These are phyloP conservation scores for Zoanthus solanderi DNA, from an alignment of 92 coral and sea anemone genomes.

Conservation along the genomic window DNA sequence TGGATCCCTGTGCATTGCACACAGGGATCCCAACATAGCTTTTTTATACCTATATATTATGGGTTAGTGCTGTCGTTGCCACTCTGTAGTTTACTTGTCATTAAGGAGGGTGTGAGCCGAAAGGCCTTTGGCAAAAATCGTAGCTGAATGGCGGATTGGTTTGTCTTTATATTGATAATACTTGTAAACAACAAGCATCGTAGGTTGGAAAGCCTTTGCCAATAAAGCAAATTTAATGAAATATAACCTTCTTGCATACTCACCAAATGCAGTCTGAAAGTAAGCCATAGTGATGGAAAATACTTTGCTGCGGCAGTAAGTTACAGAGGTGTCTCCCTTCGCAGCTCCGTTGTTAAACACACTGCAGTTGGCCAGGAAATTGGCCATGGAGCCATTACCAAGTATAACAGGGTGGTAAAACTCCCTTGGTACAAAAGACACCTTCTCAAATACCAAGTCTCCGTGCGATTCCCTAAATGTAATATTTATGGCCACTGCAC, in stretches of 20 bases:
- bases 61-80: too few species aligned
- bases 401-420: constrained; percentile 72
- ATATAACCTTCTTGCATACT: neutral
- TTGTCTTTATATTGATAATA: too few species aligned
- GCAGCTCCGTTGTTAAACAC: constrained; percentile 56
- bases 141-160: too few species aligned
- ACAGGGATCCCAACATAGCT: too few species aligned
- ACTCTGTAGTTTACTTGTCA: too few species aligned
- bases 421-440: constrained; percentile 77
- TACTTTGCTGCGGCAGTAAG: constrained; percentile 68
- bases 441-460: constrained; percentile 54
- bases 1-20: too few species aligned
- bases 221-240: neutral
- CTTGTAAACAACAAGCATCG: too few species aligned
- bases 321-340: constrained; percentile 47
- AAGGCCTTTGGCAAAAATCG: too few species aligned
- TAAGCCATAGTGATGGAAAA: constrained; percentile 77
- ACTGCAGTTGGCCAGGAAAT: constrained; percentile 81
- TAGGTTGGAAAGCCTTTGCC: too few species aligned
- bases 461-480: constrained; percentile 48
- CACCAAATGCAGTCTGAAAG: constrained; percentile 79
- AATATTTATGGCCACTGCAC: constrained; percentile 66
- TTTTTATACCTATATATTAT: too few species aligned
- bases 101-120: too few species aligned
- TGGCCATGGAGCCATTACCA: constrained; percentile 52